Conservation (phyloP, 2,797 vertebrate genomes). For the Brotula barbata region DNA sequence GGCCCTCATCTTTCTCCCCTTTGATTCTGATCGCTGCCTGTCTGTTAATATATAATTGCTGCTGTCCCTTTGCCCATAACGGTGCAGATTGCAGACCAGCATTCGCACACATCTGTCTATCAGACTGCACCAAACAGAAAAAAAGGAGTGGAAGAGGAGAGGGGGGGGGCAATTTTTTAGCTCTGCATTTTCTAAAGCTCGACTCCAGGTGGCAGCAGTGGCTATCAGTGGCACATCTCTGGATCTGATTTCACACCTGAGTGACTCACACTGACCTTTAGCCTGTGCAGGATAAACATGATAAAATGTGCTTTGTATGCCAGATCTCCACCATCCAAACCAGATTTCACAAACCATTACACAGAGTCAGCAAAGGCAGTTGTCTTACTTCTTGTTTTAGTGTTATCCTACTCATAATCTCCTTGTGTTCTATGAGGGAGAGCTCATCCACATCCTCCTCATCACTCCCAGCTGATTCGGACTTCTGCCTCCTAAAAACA, state of each 20-base stretch:
- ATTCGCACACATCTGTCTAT: slow-evolving; percentile 63
- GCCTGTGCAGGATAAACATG: slow-evolving; percentile 23
- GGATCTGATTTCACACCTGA: slow-evolving; percentile 44
- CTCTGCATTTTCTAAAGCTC: slow-evolving; percentile 32
- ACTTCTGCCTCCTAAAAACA: slow-evolving; percentile 69
- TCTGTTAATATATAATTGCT: slow-evolving; percentile 32
- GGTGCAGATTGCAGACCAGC: slow-evolving; percentile 50
- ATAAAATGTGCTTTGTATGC: slow-evolving; percentile 35
- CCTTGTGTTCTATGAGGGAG: slow-evolving; percentile 93
- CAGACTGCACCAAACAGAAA: slow-evolving; percentile 71
- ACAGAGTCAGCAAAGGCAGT: not conserved
- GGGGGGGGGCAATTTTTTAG: slow-evolving; percentile 15
- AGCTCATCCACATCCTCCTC: slow-evolving; percentile 92
- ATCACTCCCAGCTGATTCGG: slow-evolving; percentile 63
- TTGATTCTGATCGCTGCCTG: not conserved
- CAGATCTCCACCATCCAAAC: slow-evolving; percentile 11
- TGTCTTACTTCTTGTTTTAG: slow-evolving; percentile 90
- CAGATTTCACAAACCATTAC: slow-evolving; percentile 18
- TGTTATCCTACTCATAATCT: slow-evolving; percentile 93
- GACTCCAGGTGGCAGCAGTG: slow-evolving; percentile 67
- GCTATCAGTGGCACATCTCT: slow-evolving; percentile 6
- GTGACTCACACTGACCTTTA: slow-evolving; percentile 51
- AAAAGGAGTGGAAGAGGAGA: slow-evolving; percentile 32
- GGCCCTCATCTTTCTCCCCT: slow-evolving; percentile 1
- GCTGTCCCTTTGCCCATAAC: slow-evolving; percentile 45